Evolutionary conservation across 2,888 invertebrate species (phyloP).

Genomic region (Chloromyia formosa): DNA sequence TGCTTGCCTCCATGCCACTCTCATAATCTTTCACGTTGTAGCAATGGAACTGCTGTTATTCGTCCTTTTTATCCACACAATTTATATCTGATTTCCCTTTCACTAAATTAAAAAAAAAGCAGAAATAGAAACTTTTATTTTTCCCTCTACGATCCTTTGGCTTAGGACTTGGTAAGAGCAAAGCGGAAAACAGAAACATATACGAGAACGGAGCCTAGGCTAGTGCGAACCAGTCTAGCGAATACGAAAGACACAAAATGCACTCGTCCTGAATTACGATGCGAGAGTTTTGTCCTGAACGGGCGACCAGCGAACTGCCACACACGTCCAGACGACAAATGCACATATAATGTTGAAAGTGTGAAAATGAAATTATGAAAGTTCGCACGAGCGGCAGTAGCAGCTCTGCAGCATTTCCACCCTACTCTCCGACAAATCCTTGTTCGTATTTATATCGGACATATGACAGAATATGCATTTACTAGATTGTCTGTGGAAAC

Average conservation of each 20-base stretch:
- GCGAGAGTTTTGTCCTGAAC: not conserved
- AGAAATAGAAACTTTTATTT: not conserved
- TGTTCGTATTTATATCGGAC: not conserved
- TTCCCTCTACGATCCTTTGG: not conserved
- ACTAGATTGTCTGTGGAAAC: not conserved
- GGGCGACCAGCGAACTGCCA: not conserved
- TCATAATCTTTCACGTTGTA: not conserved
- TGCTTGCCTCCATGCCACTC: too few relatives aligned
- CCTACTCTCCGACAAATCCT: not conserved
- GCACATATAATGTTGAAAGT: conserved; percentile 22
- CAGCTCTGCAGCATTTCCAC: too few relatives aligned
- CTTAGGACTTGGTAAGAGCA: not conserved
- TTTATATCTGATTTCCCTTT: conserved; percentile 7
- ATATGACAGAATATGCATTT: conserved; percentile 1
- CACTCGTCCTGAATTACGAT: conserved; percentile 8
- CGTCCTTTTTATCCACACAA: not conserved
- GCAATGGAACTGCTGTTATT: not conserved
- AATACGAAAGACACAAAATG: not conserved
- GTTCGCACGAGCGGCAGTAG: conserved; percentile 20
- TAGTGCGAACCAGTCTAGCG: not conserved
- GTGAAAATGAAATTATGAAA: conserved; percentile 42
- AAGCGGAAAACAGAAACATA: not conserved
- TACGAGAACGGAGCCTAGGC: not conserved
- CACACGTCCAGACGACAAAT: not conserved
- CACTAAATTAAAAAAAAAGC: not conserved